Base-by-base conservation (phyloP, 1,140 invertebrate species). In the Drepana arcuata region DNA sequence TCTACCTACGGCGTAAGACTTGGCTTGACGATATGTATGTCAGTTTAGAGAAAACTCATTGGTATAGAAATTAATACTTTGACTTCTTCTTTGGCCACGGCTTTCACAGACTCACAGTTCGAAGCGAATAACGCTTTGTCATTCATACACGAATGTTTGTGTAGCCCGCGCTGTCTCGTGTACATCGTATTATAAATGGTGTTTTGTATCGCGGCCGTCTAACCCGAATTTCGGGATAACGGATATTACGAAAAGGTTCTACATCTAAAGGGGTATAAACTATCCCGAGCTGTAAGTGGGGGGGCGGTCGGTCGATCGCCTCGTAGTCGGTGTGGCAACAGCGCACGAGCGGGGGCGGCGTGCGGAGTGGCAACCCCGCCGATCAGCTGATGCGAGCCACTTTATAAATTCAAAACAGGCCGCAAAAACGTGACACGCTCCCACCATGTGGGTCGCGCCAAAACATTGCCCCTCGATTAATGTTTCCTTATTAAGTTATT, bases 371-470 rank as follows among this genome's bases (percentile, higher is more conserved):
- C 54, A 58, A 58, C 54, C 18, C 34, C 41, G 43, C 33, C 44
- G 47, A 58, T 58, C 55, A 58, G 55, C 55, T 58, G 55, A 53
- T 58, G 41, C 39, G 40, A 28, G 29, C 32, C 36, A 29, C 34
- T 42, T 50, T 50, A 58, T 52, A 54, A 47, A 58, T 58, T 58
- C 55, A 52, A 50, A 54, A 53, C 55, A 53, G 49, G 53, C 46
- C 31, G 46, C 45, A 43, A 48, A 43, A 43, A 49, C 47, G 47
- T 49, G 47, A 36, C 24, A 9, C 18, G 37, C 24, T 18, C 18
- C 11, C 33, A 11, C 28, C 34, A 46, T 26, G 37, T 48, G 30
- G 42, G 42, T 34, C 39, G 37, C 18, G 30, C 33, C 41, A 44
- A 35, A 41, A 41, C 40, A 41, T 30, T 35, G n/a, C n/a, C n/a